Evolutionary conservation across 2,888 invertebrate species (phyloP).

Genomic region (Volucella bombylans): DNA sequence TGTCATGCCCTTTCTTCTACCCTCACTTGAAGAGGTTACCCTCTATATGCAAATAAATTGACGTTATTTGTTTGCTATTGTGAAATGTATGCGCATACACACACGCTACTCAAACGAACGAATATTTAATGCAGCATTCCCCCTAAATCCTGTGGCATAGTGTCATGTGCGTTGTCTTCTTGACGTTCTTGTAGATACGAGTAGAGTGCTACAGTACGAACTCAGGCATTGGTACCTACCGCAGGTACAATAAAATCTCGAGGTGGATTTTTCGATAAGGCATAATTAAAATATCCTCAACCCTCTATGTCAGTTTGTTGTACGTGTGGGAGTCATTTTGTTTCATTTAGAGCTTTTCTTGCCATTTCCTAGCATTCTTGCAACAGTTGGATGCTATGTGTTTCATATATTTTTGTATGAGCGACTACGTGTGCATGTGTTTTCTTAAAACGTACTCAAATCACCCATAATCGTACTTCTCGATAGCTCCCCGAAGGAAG

Average conservation of each 20-base stretch:
- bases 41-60: conserved; percentile 39
- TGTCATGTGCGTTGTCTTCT: conserved; percentile 22
- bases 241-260: conserved; percentile 1
- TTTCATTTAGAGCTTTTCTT: conserved; percentile 28
- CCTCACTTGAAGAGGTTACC: neutral
- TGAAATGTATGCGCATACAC: conserved; percentile 20
- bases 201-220: neutral
- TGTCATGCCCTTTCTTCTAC: conserved; percentile 9
- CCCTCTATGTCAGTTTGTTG: neutral
- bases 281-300: conserved; percentile 54
- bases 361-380: conserved; percentile 35
- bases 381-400: conserved; percentile 57
- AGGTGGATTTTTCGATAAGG: conserved; percentile 35
- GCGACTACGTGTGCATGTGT: neutral
- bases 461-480: neutral
- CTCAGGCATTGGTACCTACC: too few species aligned
- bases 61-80: conserved; percentile 53
- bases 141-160: neutral
- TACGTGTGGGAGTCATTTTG: conserved; percentile 2
- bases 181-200: conserved; percentile 7
- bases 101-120: neutral
- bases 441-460: neutral
- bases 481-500: conserved; percentile 4
- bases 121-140: conserved; percentile 7
- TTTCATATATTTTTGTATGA: too few species aligned